phyloP scores from a whole-genome alignment of 2,888 invertebrate species.

The Koerneria pararmatus region DNA sequence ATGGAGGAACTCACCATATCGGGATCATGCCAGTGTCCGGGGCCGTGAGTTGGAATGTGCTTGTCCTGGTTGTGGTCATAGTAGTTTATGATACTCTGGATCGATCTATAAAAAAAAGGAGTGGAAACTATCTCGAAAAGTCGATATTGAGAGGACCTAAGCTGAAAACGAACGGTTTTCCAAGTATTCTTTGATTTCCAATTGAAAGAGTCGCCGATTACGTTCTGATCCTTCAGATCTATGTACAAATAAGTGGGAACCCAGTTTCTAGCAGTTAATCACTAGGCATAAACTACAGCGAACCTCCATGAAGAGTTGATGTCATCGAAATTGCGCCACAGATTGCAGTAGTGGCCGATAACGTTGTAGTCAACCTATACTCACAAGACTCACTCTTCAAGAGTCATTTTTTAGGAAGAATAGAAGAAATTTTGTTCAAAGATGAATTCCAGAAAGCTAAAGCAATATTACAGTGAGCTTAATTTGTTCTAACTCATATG shows the following conservation, averaged over 20 bases:
- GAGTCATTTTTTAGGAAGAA: no score
- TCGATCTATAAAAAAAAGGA: conserved; percentile 42
- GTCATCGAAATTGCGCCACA: conserved; percentile 64
- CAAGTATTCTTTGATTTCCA: not conserved
- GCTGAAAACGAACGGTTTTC: not conserved
- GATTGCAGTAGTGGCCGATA: conserved; percentile 62
- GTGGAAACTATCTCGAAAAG: not conserved
- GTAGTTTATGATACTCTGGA: conserved; percentile 61
- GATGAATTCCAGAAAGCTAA: no score
- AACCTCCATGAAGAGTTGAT: conserved; percentile 61
- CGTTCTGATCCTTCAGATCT: no score
- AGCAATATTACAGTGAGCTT: no score
- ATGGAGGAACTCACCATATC: conserved; percentile 61
- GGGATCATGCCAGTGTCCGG: conserved; percentile 64
- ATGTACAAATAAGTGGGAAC: no score
- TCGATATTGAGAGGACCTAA: not conserved
- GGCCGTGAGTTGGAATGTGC: conserved; percentile 61
- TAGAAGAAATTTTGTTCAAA: no score
- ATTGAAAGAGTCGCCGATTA: not conserved
- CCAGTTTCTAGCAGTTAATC: no score
- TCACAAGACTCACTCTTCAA: no score
- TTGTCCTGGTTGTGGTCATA: conserved; percentile 62
- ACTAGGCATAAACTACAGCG: no score
- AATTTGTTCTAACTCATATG: no score
- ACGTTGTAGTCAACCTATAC: conserved; percentile 59